Base-by-base conservation (phyloP, 2,888 invertebrate genomes). In the Sphinx pinastri region DNA sequence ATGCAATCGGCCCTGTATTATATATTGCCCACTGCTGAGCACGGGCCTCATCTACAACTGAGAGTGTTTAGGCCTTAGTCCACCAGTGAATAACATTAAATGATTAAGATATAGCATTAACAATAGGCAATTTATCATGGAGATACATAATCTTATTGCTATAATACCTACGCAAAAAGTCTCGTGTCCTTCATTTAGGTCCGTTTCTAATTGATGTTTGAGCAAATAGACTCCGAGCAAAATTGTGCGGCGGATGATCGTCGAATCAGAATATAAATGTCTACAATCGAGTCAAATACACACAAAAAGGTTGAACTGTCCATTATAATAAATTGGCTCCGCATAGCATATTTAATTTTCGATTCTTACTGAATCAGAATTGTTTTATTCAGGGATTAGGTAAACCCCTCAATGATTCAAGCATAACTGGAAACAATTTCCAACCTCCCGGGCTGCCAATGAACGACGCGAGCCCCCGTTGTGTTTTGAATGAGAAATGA, bases 371-470 rank as follows among this genome's bases (percentile, higher is more conserved):
- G 73, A 79, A 79, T 76, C 73, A 69, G 72, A 77, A 79, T 79
- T 79, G 79, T 86, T 85, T 80, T 79, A 80, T 82, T 78, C 73
- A 75, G 76, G 77, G 79, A 81, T 81, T 74, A 75, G 75, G 74
- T 80, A 77, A 81, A 80, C 79, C 79, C 74, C 76, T 71, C 75
- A 81, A 81, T 73, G 75, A 77, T 80, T 77, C 71, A 71, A 74
- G 69, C 77, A 75, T 78, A 84, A 84, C 79, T 79, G 78, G 82
- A 85, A 84, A 85, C 84, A 84, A 84, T 83, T 70, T 74, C 67
- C 69, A 51, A 16, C 31, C 59, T 59, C 72, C 71, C 68, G 73
- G 71, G 74, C 71, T 77, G 76, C 76, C 73, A 75, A 75, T 76
- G 77, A 79, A 74, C 74, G 76, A 74, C 73, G 73, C 74, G 76